Conservation (phyloP, 2,797 vertebrate species). For the Chrosomus eos region DNA sequence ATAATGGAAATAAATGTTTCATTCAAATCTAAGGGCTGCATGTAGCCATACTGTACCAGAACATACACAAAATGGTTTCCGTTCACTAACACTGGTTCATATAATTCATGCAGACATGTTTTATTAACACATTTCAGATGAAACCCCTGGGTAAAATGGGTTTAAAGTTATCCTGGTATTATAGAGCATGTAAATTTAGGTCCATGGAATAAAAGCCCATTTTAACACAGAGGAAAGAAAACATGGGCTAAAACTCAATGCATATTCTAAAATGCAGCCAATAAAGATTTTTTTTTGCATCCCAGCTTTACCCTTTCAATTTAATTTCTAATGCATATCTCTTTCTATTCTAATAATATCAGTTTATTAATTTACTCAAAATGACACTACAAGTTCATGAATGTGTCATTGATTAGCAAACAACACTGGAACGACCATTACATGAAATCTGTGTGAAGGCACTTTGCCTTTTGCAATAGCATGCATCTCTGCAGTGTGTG, state of each 20-base stretch:
- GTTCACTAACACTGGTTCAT: neutral
- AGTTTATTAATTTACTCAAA: neutral
- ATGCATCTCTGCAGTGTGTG: neutral
- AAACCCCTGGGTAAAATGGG: slow-evolving; percentile 75
- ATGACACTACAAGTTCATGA: neutral
- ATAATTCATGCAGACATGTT: neutral
- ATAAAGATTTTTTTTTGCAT: neutral
- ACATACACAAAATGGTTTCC: neutral
- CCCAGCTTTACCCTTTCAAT: neutral
- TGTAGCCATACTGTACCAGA: neutral
- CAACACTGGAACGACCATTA: neutral
- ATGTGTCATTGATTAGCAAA: neutral
- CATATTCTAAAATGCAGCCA: neutral
- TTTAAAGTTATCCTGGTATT: slow-evolving; percentile 73
- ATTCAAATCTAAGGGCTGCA: neutral
- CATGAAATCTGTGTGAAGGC: neutral
- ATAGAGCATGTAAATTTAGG: slow-evolving; percentile 65
- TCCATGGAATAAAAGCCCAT: neutral
- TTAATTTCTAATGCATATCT: neutral
- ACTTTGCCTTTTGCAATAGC: slow-evolving; percentile 3
- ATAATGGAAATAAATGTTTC: neutral
- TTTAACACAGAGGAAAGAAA: neutral
- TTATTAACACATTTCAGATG: slow-evolving; percentile 71
- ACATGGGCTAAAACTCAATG: neutral
- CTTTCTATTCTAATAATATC: neutral